phyloP scores from a whole-genome alignment of 2,797 vertebrate genomes.

The Prunella strophiata region DNA sequence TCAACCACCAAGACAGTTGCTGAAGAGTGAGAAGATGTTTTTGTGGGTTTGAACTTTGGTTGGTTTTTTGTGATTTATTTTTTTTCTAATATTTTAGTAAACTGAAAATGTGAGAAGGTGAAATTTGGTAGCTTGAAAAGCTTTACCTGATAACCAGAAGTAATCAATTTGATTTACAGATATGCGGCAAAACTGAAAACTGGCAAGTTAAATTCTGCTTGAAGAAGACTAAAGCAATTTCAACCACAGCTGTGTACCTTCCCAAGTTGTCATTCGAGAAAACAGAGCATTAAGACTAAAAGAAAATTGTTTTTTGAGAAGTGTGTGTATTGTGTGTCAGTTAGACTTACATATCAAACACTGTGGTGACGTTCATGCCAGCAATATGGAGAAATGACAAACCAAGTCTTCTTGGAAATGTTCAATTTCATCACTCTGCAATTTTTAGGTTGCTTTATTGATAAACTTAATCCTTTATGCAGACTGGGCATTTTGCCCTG shows the following conservation, averaged over 20 bases:
- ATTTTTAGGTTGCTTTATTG: neutral
- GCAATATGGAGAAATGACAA: neutral
- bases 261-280: neutral
- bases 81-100: neutral
- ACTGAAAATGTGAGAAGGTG: neutral
- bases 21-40: neutral
- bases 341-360: neutral
- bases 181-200: neutral
- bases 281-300: neutral
- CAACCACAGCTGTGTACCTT: neutral
- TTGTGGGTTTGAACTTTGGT: neutral
- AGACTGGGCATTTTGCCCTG: neutral
- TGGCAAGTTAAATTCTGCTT: neutral
- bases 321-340: neutral
- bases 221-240: neutral
- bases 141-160: neutral
- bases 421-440: neutral
- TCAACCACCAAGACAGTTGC: neutral
- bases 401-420: neutral
- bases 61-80: neutral
- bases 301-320: fast-evolving
- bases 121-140: neutral
- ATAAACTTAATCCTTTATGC: neutral
- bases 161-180: neutral
- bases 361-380: neutral